Evolutionary conservation across 37 sponge, comb jelly and placozoan species (phyloP).

Genomic region (Chondrilla cf. caribensis): DNA sequence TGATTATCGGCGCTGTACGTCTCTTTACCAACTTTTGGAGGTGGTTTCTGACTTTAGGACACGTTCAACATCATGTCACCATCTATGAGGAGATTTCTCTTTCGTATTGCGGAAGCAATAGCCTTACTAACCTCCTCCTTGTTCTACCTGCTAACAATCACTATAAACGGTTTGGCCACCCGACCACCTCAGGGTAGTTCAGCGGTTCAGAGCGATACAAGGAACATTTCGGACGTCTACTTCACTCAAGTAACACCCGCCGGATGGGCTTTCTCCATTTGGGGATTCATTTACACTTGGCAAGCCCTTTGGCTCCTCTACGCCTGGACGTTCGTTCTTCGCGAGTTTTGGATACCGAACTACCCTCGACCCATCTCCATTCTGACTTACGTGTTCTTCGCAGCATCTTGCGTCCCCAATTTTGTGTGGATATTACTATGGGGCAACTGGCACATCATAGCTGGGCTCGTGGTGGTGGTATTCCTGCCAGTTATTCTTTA

Average conservation of each 20-base stretch:
- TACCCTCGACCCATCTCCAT: constrained; percentile 1
- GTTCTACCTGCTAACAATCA: too few species aligned
- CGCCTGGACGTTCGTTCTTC: constrained; percentile 10
- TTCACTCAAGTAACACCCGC: neutral
- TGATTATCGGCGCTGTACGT: too few species aligned
- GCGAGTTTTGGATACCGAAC: neutral
- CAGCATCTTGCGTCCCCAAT: neutral
- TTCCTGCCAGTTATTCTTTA: neutral
- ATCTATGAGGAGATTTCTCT: too few species aligned
- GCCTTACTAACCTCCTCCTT: too few species aligned
- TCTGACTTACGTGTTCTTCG: constrained; percentile 1
- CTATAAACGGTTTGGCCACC: too few species aligned
- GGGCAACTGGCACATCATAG: constrained; percentile 13
- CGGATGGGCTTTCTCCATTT: constrained; percentile 26
- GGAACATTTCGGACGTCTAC: neutral
- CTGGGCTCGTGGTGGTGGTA: neutral
- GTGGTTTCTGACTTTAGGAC: too few species aligned
- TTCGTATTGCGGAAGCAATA: too few species aligned
- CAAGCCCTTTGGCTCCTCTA: constrained; percentile 15
- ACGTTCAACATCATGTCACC: too few species aligned
- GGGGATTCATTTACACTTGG: constrained; percentile 28
- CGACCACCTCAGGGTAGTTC: too few species aligned
- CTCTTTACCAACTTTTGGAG: too few species aligned
- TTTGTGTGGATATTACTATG: neutral
- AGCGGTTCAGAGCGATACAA: neutral